Conservation (phyloP, 1,140 invertebrate species). For the Nilaparvata lugens region DNA sequence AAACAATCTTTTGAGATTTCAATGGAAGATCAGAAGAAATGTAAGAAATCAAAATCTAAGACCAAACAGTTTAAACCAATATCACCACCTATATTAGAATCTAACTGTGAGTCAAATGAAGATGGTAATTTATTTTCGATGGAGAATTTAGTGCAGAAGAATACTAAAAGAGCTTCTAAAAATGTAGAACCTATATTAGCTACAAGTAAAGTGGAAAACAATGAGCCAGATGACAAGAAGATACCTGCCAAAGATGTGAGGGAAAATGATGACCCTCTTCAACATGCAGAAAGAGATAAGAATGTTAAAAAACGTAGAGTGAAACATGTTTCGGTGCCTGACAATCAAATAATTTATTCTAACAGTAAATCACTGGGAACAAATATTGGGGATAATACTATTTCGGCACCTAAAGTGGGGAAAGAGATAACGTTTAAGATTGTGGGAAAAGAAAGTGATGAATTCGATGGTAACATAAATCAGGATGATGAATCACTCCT, state of each 20-base stretch:
- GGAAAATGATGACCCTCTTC: neutral
- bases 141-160: neutral
- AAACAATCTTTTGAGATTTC: no score
- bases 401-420: neutral
- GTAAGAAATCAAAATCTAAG: no score
- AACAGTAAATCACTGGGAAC: no score
- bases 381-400: no score
- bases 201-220: no score
- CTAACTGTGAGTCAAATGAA: neutral
- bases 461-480: neutral
- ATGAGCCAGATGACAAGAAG: no score
- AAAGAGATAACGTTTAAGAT: no score
- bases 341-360: neutral
- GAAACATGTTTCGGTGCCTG: neutral
- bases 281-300: neutral
- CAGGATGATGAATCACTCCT: neutral
- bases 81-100: no score
- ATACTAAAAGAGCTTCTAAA: neutral
- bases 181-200: neutral
- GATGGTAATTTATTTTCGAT: neutral
- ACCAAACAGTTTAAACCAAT: no score
- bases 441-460: no score
- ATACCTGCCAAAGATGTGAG: neutral
- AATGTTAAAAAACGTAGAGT: neutral
- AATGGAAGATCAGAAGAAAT: no score